Percentiles rank a stretch among this genome's conserved stretches.
Evolutionary conservation across 2,113 vertebrate genomes (phyloP).

Genomic region (Dipodomys merriami): DNA sequence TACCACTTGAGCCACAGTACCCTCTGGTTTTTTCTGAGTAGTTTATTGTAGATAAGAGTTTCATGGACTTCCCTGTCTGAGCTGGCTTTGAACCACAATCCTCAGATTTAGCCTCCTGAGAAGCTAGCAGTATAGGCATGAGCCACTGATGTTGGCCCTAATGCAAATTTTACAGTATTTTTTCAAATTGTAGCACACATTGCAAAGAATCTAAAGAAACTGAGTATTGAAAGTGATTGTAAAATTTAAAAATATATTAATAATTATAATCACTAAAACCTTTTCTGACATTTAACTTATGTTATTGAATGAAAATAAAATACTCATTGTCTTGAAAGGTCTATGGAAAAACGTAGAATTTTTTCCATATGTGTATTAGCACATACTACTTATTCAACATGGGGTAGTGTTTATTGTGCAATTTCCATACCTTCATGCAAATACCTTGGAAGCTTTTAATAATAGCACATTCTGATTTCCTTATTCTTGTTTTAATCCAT

Average conservation of each 20-base stretch:
- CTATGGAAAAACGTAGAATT: neutral
- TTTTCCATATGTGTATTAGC: too few relatives aligned
- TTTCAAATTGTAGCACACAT: neutral
- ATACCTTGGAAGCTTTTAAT: neutral
- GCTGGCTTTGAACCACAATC: too few relatives aligned
- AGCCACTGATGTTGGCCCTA: too few relatives aligned
- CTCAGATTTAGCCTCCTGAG: too few relatives aligned
- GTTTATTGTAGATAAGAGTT: too few relatives aligned
- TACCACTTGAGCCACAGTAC: too few relatives aligned
- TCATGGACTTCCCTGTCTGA: too few relatives aligned
- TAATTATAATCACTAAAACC: neutral
- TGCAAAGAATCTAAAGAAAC: neutral
- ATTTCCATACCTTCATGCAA: neutral
- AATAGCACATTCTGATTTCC: neutral
- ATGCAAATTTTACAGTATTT: too few relatives aligned
- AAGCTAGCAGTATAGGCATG: too few relatives aligned
- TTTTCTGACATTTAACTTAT: neutral
- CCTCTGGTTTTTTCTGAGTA: too few relatives aligned
- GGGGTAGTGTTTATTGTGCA: too few relatives aligned
- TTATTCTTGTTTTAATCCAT: neutral
- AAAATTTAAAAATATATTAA: neutral
- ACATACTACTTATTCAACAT: too few relatives aligned
- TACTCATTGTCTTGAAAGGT: neutral
- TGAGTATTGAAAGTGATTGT: neutral
- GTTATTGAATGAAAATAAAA: neutral